Evolutionary conservation across 2,113 vertebrate species (phyloP).

Genomic region (Syngnathus typhle): DNA sequence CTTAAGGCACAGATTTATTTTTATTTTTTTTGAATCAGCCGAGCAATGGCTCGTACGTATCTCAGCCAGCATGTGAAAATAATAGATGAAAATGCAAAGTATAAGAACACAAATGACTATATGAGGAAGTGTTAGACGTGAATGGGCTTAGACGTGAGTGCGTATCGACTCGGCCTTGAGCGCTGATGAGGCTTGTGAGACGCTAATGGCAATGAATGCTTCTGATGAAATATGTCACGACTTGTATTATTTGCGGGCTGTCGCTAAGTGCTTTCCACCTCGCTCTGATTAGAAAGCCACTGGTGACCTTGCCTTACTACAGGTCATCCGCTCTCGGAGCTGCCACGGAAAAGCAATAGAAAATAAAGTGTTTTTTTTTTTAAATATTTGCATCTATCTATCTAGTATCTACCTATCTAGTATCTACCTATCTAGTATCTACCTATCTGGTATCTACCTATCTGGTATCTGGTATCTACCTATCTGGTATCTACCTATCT

Average conservation of each 20-base stretch:
- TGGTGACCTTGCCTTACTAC: not conserved
- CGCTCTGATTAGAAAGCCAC: not conserved
- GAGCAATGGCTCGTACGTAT: too few relatives aligned
- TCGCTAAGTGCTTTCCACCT: slow-evolving; percentile 46
- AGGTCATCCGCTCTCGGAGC: not conserved
- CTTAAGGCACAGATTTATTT: too few relatives aligned
- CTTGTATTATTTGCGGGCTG: slow-evolving; percentile 19
- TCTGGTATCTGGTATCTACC: too few relatives aligned
- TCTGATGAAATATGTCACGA: not conserved
- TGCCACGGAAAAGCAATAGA: not conserved
- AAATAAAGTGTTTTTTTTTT: too few relatives aligned
- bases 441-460: too few relatives aligned
- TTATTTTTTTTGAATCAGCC: too few relatives aligned
- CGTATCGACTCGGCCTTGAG: not conserved
- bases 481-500: too few relatives aligned
- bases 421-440: too few relatives aligned
- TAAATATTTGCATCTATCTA: too few relatives aligned
- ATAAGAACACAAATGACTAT: not conserved
- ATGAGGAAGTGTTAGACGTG: not conserved
- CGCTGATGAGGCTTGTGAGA: not conserved
- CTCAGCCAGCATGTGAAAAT: too few relatives aligned
- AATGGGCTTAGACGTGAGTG: not conserved
- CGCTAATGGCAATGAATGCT: not conserved
- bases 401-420: too few relatives aligned
- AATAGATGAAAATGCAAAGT: too few relatives aligned